Conservation (phyloP, 2,888 invertebrate species). For the Ophion ventricosus region DNA sequence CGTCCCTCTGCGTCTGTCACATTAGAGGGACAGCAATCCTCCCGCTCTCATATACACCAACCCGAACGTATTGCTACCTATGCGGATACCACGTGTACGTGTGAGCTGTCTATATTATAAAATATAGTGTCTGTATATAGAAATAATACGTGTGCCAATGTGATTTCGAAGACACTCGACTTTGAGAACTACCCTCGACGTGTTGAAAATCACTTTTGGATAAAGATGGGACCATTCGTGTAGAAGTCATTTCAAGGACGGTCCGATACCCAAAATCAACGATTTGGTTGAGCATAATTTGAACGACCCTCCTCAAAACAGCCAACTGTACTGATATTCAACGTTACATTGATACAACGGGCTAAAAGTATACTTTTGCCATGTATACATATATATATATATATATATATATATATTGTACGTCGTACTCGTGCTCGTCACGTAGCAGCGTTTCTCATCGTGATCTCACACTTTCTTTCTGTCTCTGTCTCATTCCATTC, state of each 20-base stretch:
- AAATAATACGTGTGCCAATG: not conserved
- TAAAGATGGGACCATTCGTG: not conserved
- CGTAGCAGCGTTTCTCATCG: conserved; percentile 31
- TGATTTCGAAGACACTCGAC: not conserved
- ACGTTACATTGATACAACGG: not conserved
- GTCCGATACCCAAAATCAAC: not conserved
- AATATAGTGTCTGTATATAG: not conserved
- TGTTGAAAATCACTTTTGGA: not conserved
- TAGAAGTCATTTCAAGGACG: not conserved
- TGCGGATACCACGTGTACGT: conserved; percentile 9
- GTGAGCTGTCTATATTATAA: conserved; percentile 38
- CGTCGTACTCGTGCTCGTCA: conserved; percentile 46
- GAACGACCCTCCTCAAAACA: not conserved
- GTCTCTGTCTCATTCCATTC: conserved; percentile 25
- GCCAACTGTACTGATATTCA: not conserved
- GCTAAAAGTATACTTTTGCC: not conserved
- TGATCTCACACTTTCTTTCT: conserved; percentile 40
- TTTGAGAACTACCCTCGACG: not conserved
- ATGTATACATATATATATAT: conserved; percentile 39
- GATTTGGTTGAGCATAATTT: not conserved
- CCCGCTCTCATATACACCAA: conserved; percentile 9
- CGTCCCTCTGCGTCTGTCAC: conserved; percentile 54
- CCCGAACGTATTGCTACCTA: too few relatives aligned
- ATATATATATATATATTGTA: conserved; percentile 31
- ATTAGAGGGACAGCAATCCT: conserved; percentile 22